These are phyloP conservation scores for Dione vanillae DNA, from an alignment of 2,888 invertebrate genomes.

Conservation along the genomic window DNA sequence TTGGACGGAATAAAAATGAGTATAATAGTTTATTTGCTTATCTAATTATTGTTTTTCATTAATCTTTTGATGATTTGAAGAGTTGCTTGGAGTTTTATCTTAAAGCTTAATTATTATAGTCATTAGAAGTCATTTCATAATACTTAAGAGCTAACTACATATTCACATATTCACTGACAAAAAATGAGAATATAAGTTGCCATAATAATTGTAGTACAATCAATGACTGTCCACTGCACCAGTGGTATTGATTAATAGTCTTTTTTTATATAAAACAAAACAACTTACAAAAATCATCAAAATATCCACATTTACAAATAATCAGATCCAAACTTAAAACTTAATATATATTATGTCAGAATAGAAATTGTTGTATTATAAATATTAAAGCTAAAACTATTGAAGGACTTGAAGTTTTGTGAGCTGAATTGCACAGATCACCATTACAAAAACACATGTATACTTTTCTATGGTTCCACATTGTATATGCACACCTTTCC, in stretches of 20 bases:
- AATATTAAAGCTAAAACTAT: conserved; percentile 55
- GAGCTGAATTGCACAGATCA: conserved; percentile 91
- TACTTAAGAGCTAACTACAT: not conserved
- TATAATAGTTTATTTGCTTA: conserved; percentile 12
- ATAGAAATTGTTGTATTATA: conserved; percentile 50
- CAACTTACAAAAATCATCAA: not conserved
- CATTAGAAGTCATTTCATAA: not conserved
- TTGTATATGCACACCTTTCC: conserved; percentile 94
- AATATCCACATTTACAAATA: conserved; percentile 1
- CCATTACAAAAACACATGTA: conserved; percentile 96
- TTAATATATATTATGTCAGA: conserved; percentile 7
- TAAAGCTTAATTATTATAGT: not conserved
- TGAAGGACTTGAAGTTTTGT: conserved; percentile 51
- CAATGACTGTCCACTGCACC: not conserved
- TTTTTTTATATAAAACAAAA: not conserved
- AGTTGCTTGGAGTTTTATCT: not conserved
- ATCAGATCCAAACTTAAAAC: not conserved
- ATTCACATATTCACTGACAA: too few relatives aligned
- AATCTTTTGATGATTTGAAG: conserved; percentile 2
- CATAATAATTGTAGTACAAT: not conserved
- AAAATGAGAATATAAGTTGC: too few relatives aligned
- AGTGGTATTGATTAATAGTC: not conserved
- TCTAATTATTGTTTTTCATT: conserved; percentile 20
- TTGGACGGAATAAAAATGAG: conserved; percentile 31
- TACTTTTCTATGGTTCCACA: conserved; percentile 92